Evolutionary conservation across 2,797 vertebrate species (phyloP).

Genomic region (Pelodytes ibericus): DNA sequence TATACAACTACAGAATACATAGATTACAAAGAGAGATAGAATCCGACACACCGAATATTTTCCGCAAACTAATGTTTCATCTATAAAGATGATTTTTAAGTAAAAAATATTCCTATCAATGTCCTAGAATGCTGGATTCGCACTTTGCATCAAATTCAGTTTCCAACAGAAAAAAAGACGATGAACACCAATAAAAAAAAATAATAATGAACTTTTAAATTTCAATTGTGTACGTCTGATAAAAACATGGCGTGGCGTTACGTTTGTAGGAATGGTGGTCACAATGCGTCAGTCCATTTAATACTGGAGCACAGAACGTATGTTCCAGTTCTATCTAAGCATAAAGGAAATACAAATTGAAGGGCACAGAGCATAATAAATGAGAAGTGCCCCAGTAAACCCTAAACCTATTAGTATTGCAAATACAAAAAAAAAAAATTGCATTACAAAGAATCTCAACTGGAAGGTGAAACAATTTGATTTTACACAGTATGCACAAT

Average conservation of each 20-base stretch:
- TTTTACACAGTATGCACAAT: slow-evolving; percentile 24
- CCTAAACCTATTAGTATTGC: slow-evolving; percentile 41
- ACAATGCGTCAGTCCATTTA: slow-evolving; percentile 4
- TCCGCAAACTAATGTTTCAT: no score
- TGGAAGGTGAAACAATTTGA: slow-evolving; percentile 21
- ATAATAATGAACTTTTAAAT: background rate
- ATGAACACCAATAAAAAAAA: background rate
- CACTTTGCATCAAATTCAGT: no score
- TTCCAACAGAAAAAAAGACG: no score
- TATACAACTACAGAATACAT: no score
- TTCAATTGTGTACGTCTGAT: background rate
- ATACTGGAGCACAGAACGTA: slow-evolving; percentile 2
- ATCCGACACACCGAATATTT: no score
- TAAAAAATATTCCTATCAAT: no score
- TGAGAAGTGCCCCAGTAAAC: slow-evolving; percentile 9
- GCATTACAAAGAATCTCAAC: slow-evolving; percentile 22
- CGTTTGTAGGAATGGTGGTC: background rate
- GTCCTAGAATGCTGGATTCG: no score
- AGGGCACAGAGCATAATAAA: slow-evolving; percentile 23
- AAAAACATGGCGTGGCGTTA: background rate
- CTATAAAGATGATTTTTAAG: no score
- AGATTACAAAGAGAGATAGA: no score
- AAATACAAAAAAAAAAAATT: slow-evolving; percentile 13
- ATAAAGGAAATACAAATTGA: slow-evolving; percentile 34
- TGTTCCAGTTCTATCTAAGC: slow-evolving; percentile 7